phyloP scores from a whole-genome alignment of 2,797 vertebrate species.

The Anisognathus igniventris region DNA sequence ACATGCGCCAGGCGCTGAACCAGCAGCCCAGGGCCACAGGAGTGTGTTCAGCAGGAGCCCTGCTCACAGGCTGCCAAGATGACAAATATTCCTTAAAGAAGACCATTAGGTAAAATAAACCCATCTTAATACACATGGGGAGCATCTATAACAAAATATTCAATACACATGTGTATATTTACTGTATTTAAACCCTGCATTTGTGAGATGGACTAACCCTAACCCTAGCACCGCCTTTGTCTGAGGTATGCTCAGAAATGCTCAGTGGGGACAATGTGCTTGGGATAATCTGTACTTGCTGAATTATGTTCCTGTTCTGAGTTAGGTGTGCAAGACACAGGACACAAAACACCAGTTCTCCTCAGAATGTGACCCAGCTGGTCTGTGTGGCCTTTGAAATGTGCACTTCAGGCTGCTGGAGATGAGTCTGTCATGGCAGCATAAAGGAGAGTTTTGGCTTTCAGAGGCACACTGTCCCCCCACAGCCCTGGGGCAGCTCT shows the following conservation, averaged over 20 bases:
- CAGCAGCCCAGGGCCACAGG: not conserved
- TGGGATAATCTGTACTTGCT: not conserved
- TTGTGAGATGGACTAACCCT: not conserved
- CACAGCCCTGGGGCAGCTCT: not conserved
- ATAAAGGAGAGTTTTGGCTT: not conserved
- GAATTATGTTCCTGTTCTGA: not conserved
- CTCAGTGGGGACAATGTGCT: not conserved
- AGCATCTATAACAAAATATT: not conserved
- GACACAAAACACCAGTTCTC: not conserved
- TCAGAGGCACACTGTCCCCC: not conserved
- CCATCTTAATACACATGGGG: not conserved
- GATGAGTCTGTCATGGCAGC: not conserved
- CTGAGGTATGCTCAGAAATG: not conserved
- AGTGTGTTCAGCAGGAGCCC: not conserved
- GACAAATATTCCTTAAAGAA: not conserved
- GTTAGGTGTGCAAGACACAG: not conserved
- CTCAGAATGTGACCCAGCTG: not conserved
- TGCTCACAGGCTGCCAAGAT: not conserved
- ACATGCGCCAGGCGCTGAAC: rapidly evolving
- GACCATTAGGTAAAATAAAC: not conserved
- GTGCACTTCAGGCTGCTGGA: not conserved
- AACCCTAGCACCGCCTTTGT: not conserved
- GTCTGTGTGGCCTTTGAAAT: not conserved
- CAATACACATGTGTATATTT: not conserved
- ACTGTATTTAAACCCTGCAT: not conserved